Conservation (phyloP, 2,113 vertebrate genomes). For the Pterocles gutturalis region DNA sequence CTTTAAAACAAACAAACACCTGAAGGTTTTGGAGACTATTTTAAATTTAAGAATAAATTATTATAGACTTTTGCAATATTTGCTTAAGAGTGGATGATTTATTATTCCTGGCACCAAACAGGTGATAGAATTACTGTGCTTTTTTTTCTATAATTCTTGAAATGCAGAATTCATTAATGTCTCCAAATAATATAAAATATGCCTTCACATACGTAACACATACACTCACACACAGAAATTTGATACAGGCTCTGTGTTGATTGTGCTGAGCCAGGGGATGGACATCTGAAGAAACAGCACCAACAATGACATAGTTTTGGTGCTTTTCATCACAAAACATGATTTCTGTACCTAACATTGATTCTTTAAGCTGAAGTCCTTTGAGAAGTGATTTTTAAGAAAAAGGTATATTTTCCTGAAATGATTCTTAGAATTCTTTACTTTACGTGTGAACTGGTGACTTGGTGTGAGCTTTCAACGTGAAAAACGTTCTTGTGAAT, state of each 20-base stretch:
- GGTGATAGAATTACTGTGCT: background rate
- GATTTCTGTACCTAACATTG: background rate
- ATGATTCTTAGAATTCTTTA: background rate
- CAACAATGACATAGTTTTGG: background rate
- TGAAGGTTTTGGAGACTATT: background rate
- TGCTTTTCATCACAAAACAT: background rate
- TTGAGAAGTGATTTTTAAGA: background rate
- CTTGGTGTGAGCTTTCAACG: background rate
- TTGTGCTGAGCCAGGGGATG: background rate
- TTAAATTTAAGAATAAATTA: conserved; percentile 14
- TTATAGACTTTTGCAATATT: background rate
- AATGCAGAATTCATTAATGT: background rate
- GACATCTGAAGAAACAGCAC: background rate
- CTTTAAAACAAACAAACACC: background rate
- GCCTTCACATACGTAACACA: background rate
- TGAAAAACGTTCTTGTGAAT: background rate
- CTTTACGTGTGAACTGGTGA: background rate
- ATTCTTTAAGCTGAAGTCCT: background rate
- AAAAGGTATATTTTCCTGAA: background rate
- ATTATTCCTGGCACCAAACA: background rate
- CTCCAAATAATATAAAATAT: background rate
- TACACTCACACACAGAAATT: accelerated
- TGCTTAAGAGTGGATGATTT: background rate
- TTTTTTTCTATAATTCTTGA: background rate
- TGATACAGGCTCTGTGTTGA: background rate